Base-by-base conservation (phyloP, 2,888 invertebrate species). In the Ellobium chinense region DNA sequence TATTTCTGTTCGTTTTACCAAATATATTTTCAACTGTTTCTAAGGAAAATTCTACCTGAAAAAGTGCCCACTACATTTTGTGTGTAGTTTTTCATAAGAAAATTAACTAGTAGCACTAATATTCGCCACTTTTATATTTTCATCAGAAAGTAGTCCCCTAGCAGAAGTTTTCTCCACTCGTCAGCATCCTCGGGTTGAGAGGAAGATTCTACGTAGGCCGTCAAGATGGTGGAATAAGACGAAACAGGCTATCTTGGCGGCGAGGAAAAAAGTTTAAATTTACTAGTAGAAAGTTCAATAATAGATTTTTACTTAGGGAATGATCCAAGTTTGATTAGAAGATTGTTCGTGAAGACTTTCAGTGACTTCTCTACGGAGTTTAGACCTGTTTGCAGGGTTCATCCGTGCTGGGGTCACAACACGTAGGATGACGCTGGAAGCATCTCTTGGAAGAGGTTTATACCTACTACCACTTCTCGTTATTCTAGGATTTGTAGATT, bases 171-270 rank as follows among this genome's bases (percentile, higher is more conserved):
- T 69, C 60, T 31, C 18, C 60, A n/a, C 37, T 60, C 18, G 27
- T 69, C 69, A 60, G 69, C 58, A 69, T 24, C 34, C 39, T 69
- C 58, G 46, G 58, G 56, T 69, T 24, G 56, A 5, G 2, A 37
- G 66, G 58, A 46, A 37, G 18, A 18, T 29, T 58, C 36, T 56
- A 36, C 54, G 27, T 24, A 24, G 18, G 18, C 37, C 34, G 60
- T 69, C 60, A 77, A 69, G 69, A 77, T 77, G 77, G 77, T 69
- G 77, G 77, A 76, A 36, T 54, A 75, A 39, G 46, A n/a, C 37
- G 63, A 60, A 72, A 18, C 21, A 2, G 24, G 4, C n/a, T 27
- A 9, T 63, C 62, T 74, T 37, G 21, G 2, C 27, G 74, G n/a
- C 29, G 36, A 39, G 60, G 3, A n/a, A 70, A 56, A 56, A 70